Conservation (phyloP, 2,797 vertebrate genomes). For the Sebastiscus tertius region DNA sequence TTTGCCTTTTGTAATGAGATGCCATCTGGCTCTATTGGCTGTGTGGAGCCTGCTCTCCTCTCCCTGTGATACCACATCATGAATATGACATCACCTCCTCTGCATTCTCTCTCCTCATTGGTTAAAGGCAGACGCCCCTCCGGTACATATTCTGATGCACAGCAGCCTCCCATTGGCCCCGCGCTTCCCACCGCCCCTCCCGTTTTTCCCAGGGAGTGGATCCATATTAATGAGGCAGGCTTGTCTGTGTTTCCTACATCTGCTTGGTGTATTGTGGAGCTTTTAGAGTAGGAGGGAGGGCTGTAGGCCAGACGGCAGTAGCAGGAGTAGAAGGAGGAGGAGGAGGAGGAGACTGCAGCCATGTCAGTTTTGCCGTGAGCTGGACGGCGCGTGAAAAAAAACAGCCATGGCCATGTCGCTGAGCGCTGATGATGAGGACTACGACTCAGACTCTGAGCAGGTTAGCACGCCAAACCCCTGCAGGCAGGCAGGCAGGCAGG, state of each 20-base stretch:
- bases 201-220: conserved; percentile 78
- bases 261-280: conserved; percentile 79
- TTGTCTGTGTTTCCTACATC: conserved; percentile 77
- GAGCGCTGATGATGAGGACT: conserved; percentile 95
- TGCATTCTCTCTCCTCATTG: conserved; percentile 61
- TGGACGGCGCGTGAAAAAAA: conserved; percentile 88
- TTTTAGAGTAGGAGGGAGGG: conserved; percentile 80
- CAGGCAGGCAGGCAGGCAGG: conserved; percentile 37
- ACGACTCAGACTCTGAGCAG: conserved; percentile 94
- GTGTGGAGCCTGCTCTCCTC: conserved; percentile 48
- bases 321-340: conserved; percentile 70
- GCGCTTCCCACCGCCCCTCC: conserved; percentile 71
- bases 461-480: conserved; percentile 78
- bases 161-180: conserved; percentile 77
- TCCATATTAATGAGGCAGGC: conserved; percentile 86
- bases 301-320: conserved; percentile 78
- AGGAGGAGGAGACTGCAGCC: conserved; percentile 86
- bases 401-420: conserved; percentile 93
- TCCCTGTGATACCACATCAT: conserved; percentile 60
- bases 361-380: conserved; percentile 89
- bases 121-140: conserved; percentile 37
- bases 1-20: conserved; percentile 82
- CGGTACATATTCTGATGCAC: conserved; percentile 54
- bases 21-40: conserved; percentile 79
- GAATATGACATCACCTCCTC: conserved; percentile 63